Conservation (phyloP, 1,140 invertebrate genomes). For the Tribolium madens region DNA sequence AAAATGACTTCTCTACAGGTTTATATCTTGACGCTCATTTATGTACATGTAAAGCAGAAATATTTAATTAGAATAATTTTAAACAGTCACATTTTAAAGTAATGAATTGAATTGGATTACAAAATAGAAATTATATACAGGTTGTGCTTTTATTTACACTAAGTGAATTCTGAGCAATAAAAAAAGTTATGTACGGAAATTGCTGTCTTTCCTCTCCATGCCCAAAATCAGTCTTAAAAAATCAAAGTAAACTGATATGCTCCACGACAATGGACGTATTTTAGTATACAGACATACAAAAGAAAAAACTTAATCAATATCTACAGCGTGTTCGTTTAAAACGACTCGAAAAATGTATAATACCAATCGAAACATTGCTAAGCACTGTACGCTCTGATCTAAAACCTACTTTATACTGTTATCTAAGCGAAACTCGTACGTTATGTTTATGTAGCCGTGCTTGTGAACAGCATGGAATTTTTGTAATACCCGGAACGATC, state of each 20-base stretch:
- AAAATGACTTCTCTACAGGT: constrained; percentile 27
- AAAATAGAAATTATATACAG: constrained; percentile 31
- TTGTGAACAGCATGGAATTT: constrained; percentile 84
- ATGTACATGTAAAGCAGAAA: constrained; percentile 27
- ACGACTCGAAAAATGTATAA: constrained; percentile 4
- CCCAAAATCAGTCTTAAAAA: constrained; percentile 52
- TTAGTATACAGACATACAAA: constrained; percentile 10
- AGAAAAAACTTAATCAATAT: constrained; percentile 16
- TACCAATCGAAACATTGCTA: constrained; percentile 35
- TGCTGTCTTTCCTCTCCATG: constrained; percentile 10
- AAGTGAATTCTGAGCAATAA: constrained; percentile 32
- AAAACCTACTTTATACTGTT: constrained; percentile 4
- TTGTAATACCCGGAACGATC: constrained; percentile 86
- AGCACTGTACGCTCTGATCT: constrained; percentile 22
- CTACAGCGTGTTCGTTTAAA: constrained; percentile 19
- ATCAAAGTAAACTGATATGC: constrained; percentile 46
- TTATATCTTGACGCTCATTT: constrained; percentile 1
- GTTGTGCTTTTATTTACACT: constrained; percentile 20
- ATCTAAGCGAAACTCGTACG: constrained; percentile 21
- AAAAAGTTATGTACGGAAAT: background rate
- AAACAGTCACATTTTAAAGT: constrained; percentile 8
- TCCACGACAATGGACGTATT: constrained; percentile 42
- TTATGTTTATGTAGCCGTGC: constrained; percentile 81
- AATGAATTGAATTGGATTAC: background rate
- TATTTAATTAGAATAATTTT: background rate